These are phyloP conservation scores for Adineta ricciae DNA, from an alignment of 2,888 invertebrate genomes.

Conservation along the genomic window DNA sequence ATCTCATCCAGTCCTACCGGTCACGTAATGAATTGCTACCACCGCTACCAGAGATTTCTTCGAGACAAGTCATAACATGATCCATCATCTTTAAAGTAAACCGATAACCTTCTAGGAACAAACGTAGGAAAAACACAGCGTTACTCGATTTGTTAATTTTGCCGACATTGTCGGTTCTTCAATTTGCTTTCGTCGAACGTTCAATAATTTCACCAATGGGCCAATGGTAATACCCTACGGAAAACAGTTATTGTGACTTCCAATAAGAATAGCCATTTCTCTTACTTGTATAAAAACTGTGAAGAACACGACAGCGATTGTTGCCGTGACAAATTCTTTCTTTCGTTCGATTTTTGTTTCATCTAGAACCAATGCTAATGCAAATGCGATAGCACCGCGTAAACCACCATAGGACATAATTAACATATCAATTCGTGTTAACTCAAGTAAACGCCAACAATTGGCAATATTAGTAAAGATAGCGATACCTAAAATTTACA, in stretches of 20 bases:
- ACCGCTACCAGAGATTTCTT: slow-evolving; percentile 21
- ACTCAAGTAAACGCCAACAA: slow-evolving; percentile 43
- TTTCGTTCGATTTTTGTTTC: slow-evolving; percentile 70
- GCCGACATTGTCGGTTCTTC: slow-evolving; percentile 27
- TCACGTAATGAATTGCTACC: slow-evolving; percentile 26
- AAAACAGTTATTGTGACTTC: neutral
- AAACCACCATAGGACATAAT: slow-evolving; percentile 86
- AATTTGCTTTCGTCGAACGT: slow-evolving; percentile 26
- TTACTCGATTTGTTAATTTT: slow-evolving; percentile 19
- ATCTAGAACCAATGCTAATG: slow-evolving; percentile 63
- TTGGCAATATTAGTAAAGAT: slow-evolving; percentile 79
- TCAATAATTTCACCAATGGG: slow-evolving; percentile 27
- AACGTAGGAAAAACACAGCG: neutral
- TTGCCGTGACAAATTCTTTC: slow-evolving; percentile 90
- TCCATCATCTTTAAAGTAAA: slow-evolving; percentile 25
- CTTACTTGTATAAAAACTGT: slow-evolving; percentile 82
- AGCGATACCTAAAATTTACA: slow-evolving; percentile 57
- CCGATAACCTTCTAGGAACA: too few species aligned
- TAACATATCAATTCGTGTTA: slow-evolving; percentile 66
- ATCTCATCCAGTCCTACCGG: neutral
- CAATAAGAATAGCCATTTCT: neutral
- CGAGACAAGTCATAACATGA: slow-evolving; percentile 25
- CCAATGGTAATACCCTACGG: slow-evolving; percentile 24
- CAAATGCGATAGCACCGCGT: slow-evolving; percentile 91
- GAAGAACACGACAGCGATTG: slow-evolving; percentile 90